Base-by-base conservation (phyloP, 2,797 vertebrate species). In the Rhinatrema bivittatum region DNA sequence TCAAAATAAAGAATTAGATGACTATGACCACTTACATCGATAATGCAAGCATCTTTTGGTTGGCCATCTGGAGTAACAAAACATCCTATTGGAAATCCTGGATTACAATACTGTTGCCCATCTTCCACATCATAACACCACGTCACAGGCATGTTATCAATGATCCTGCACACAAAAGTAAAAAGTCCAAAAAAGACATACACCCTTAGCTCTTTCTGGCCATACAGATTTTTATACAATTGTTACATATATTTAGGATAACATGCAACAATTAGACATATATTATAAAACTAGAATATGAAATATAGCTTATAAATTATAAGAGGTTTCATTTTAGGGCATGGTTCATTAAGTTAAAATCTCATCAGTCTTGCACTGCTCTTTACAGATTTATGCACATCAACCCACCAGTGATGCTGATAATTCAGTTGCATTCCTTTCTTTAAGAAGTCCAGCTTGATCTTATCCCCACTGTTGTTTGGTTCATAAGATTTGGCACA, bases 121-220 rank as follows among this genome's bases (percentile, higher is more conserved):
- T 86, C 85, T 66, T 91, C 87, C 14, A 89, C 88, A 39, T 88
- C 72, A 50, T 86, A 91, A 68, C 91, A 97, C 91, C 91, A 97
- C 0, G 88, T 90, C 42, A 95, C 88, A 1, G 88, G 93, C 90
- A 94, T 95, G 68, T 95, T 96, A 78, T 93, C 90, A 27, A 95
- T 74, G 49, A 95, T 91, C 89, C 91, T 95, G 48, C 10, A 60
- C 48, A 38, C 25, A 40, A 34, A 53, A 39, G 36, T 13, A 49
- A 31, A 14, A 37, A 36, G 62, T 32, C 60, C 16, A 42, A 43
- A 42, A 46, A 36, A 51, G 32, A 50, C 10, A 58, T 46, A 50
- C 0, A 0, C 41, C 12, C 36, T 72, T 37, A 60, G 46, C 20
- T 60, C 39, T 10, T 18, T 43, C 32, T 22, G 12, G 9, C 36